Conservation (phyloP, 2,113 vertebrate species). For the Vimba vimba region DNA sequence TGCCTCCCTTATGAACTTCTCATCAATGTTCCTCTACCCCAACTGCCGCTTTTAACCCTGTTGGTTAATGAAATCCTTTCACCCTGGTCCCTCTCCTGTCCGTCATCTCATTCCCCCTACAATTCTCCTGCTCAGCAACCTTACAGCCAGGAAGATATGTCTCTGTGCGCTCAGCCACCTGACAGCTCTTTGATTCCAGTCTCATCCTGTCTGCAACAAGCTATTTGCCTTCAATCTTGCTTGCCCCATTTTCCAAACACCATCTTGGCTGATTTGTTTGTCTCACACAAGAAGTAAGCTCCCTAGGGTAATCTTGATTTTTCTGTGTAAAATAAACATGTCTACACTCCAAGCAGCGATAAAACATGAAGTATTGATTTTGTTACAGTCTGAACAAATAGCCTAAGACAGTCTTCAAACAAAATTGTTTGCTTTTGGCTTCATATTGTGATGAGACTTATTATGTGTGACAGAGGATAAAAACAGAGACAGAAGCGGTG, state of each 20-base stretch:
- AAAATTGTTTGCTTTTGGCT: slow-evolving; percentile 9
- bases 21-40: background rate
- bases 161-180: slow-evolving; percentile 3
- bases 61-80: slow-evolving; percentile 40
- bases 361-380: slow-evolving; percentile 52
- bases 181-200: slow-evolving; percentile 41
- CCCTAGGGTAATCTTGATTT: slow-evolving; percentile 43
- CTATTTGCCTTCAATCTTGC: slow-evolving; percentile 44
- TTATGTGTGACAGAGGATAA: background rate
- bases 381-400: slow-evolving; percentile 40
- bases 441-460: slow-evolving; percentile 35
- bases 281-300: background rate
- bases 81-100: slow-evolving; percentile 35
- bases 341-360: slow-evolving; percentile 33
- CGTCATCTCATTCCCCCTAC: slow-evolving; percentile 21
- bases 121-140: background rate
- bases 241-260: slow-evolving; percentile 33
- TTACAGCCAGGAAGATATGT: slow-evolving; percentile 27
- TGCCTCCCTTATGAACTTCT: slow-evolving; percentile 5
- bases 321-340: slow-evolving; percentile 51
- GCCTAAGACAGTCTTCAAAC: slow-evolving; percentile 28
- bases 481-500: background rate
- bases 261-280: slow-evolving; percentile 22
- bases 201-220: background rate
- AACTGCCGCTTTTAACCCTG: background rate